These are phyloP conservation scores for Dendrocincla tyrannina DNA, from an alignment of 2,797 vertebrate species.

Conservation along the genomic window DNA sequence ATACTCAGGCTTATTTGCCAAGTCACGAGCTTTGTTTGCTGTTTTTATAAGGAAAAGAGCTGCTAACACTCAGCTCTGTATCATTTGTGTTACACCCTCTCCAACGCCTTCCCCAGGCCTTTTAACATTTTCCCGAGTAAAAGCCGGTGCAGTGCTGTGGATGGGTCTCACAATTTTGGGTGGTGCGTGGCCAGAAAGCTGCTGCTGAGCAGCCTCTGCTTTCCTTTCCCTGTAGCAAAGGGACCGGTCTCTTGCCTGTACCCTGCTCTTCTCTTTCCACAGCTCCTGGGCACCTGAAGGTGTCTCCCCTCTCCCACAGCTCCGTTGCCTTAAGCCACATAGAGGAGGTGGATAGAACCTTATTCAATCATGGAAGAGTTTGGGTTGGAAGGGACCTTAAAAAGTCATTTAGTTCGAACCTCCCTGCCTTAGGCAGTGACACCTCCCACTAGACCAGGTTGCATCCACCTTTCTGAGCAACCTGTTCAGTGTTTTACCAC, in stretches of 20 bases:
- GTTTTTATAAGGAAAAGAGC: neutral
- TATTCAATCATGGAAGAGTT: neutral
- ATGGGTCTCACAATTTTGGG: neutral
- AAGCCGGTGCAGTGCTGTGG: neutral
- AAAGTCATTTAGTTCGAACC: neutral
- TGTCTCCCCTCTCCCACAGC: neutral
- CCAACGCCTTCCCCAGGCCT: rapidly evolving
- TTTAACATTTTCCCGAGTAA: neutral
- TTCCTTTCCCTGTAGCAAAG: rapidly evolving
- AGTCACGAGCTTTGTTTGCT: neutral
- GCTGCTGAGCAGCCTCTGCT: neutral
- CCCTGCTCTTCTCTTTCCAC: neutral
- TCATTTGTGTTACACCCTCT: neutral
- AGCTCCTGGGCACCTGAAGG: neutral
- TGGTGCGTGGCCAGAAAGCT: neutral
- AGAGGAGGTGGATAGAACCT: too few species aligned
- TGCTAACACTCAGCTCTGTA: too few species aligned
- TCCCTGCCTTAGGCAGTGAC: neutral
- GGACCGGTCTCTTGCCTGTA: neutral
- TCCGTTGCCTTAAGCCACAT: neutral
- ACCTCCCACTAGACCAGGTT: neutral
- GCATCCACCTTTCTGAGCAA: neutral
- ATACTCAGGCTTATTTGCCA: neutral
- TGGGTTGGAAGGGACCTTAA: neutral
- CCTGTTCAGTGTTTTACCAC: neutral